Evolutionary conservation across 1,140 invertebrate genomes (phyloP).

Genomic region (roundworm (Caenorhabditis elegans)): WBcel235 BX284604.4:11685001-11685500

Average conservation of each 20-base stretch:
- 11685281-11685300: conserved; percentile 25
- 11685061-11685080: background rate
- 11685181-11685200: background rate
- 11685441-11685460: conserved; percentile 6
- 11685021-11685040: background rate
- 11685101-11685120: conserved; percentile 33
- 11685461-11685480: conserved; percentile 21
- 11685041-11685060: background rate
- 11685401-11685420: conserved; percentile 34
- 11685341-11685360: conserved; percentile 31
- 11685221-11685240: background rate
- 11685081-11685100: conserved; percentile 36
- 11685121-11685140: conserved; percentile 23
- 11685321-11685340: conserved; percentile 20
- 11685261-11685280: conserved; percentile 31
- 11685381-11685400: conserved; percentile 35
- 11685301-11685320: conserved; percentile 27
- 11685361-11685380: background rate
- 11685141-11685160: conserved; percentile 40
- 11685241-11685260: conserved; percentile 35
- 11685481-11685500: conserved; percentile 33
- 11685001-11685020: too few species aligned
- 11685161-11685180: conserved; percentile 35
- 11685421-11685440: conserved; percentile 34
- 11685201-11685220: background rate